Evolutionary conservation across 2,797 vertebrate genomes (phyloP).

Genomic region (Pantherophis alleghaniensis): DNA sequence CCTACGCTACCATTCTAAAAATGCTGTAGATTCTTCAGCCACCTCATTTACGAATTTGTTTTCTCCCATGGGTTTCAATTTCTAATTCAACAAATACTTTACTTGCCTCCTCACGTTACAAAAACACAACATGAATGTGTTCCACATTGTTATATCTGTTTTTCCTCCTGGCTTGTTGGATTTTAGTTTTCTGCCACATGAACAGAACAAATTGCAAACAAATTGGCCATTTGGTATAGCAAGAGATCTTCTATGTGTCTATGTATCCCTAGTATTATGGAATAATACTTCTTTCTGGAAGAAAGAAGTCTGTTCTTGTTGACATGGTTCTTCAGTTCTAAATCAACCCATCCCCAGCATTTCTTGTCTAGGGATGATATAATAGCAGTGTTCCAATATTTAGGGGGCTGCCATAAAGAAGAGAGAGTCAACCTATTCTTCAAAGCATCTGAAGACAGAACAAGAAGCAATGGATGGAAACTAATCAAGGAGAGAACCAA

Average conservation of each 20-base stretch:
- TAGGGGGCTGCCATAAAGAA: not conserved
- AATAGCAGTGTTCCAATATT: not conserved
- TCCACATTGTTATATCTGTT: not conserved
- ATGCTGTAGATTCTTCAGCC: not conserved
- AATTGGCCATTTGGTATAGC: slow-evolving; percentile 2
- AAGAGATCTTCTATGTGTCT: slow-evolving; percentile 30
- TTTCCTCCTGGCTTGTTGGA: slow-evolving; percentile 2
- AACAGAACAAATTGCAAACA: slow-evolving; percentile 32
- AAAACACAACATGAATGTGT: not conserved
- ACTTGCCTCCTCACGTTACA: not conserved
- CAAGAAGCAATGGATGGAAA: not conserved
- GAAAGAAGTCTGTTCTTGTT: slow-evolving; percentile 40
- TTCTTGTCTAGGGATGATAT: not conserved
- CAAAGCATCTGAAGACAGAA: not conserved
- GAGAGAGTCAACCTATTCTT: not conserved
- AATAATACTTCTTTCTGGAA: not conserved
- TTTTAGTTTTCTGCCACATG: slow-evolving; percentile 9
- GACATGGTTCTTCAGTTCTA: slow-evolving; percentile 47
- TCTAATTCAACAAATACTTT: not conserved
- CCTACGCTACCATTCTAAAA: not conserved
- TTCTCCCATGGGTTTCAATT: not conserved
- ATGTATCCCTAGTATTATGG: not conserved
- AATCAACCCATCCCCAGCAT: slow-evolving; percentile 15
- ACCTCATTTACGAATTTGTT: not conserved
- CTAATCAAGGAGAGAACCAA: not conserved